Percentiles rank a stretch among this genome's conserved stretches.
phyloP scores from a whole-genome alignment of 1,140 invertebrate genomes.

The Aphelinus atriplicis region DNA sequence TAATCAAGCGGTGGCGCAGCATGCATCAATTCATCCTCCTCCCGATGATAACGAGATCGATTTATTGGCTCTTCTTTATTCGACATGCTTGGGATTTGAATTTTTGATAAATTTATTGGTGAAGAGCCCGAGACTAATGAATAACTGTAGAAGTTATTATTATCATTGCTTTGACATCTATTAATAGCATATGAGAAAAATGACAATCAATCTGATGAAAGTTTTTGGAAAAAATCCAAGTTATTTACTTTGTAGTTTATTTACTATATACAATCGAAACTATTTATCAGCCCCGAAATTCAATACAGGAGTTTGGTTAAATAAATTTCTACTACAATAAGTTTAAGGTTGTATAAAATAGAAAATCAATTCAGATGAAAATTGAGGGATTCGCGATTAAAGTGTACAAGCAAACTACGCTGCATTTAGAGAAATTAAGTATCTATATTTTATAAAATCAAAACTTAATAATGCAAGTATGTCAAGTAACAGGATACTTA shows the following conservation, averaged over 20 bases:
- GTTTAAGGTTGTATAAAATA: no score
- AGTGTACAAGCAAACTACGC: no score
- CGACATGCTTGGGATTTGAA: conserved; percentile 15
- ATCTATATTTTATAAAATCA: no score
- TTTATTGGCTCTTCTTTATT: neutral
- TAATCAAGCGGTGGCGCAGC: conserved; percentile 54
- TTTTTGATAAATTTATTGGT: neutral
- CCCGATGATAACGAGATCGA: conserved; percentile 45
- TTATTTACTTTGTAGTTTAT: conserved; percentile 15
- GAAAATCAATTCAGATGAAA: no score
- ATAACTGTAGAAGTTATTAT: conserved; percentile 14
- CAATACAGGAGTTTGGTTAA: no score
- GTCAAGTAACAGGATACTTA: no score
- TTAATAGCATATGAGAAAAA: conserved; percentile 6
- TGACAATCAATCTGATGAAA: conserved; percentile 19
- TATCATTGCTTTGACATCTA: conserved; percentile 20
- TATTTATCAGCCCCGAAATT: neutral
- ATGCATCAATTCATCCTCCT: conserved; percentile 45
- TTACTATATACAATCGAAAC: conserved; percentile 10
- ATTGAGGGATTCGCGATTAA: no score
- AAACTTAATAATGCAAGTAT: no score
- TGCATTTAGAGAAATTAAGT: no score
- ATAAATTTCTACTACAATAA: no score
- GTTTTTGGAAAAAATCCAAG: conserved; percentile 7
- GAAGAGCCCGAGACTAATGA: neutral